A percentile compares a stretch with the other conserved stretches of the same genome.
Evolutionary conservation across 2,113 vertebrate genomes (phyloP).

Genomic region (Bubo scandiacus): DNA sequence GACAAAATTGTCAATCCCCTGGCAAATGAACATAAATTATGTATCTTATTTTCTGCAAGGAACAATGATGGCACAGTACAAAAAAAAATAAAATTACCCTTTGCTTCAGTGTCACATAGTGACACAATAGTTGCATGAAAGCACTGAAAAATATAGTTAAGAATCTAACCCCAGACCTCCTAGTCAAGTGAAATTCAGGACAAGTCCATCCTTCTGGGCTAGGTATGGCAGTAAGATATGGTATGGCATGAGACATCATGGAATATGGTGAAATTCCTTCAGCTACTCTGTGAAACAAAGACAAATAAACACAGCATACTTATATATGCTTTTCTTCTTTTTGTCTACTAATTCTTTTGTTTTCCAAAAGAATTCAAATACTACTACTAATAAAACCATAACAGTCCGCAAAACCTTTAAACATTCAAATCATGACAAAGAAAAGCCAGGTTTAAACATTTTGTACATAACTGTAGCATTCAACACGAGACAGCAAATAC

Average conservation of each 20-base stretch:
- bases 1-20: slow-evolving; percentile 21
- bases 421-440: neutral
- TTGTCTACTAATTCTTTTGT: neutral
- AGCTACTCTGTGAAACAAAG: neutral
- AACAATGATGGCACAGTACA: neutral
- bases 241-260: neutral
- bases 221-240: neutral
- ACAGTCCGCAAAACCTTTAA: neutral
- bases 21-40: slow-evolving; percentile 39
- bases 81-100: neutral
- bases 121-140: neutral
- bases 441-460: neutral
- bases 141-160: neutral
- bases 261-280: neutral
- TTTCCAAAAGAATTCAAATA: neutral
- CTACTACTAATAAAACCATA: neutral
- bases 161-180: neutral
- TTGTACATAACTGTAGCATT: neutral
- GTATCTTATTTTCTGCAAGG: slow-evolving; percentile 2
- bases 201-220: neutral
- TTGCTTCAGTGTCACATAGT: neutral
- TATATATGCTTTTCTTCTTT: neutral
- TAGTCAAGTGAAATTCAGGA: neutral
- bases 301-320: neutral
- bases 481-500: neutral